Conservation (phyloP, 2,888 invertebrate genomes). For the Drosophila kanekoi region DNA sequence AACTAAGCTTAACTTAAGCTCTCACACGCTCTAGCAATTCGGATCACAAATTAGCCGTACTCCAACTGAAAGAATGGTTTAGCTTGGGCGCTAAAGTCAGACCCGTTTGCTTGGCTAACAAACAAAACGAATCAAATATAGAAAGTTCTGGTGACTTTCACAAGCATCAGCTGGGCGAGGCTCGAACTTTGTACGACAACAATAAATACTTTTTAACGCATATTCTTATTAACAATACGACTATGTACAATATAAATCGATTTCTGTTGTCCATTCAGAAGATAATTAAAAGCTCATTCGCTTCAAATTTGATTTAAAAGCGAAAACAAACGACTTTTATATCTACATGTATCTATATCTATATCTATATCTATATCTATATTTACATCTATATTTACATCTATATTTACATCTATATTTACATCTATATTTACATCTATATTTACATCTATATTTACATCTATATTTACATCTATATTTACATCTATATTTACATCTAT, state of each 20-base stretch:
- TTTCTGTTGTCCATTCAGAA: background rate
- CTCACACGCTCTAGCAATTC: no score
- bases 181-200: background rate
- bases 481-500: no score
- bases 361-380: background rate
- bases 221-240: background rate
- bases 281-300: no score
- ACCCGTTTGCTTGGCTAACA: slow-evolving; percentile 53
- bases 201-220: background rate
- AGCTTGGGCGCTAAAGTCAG: slow-evolving; percentile 32
- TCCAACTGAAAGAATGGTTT: slow-evolving; percentile 52
- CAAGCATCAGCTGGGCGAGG: background rate
- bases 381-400: background rate
- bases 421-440: no score
- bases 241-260: background rate
- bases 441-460: no score
- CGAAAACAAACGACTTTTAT: no score
- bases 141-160: background rate
- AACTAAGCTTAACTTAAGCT: background rate
- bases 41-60: slow-evolving; percentile 28
- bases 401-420: background rate
- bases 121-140: no score
- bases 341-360: background rate
- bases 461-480: no score
- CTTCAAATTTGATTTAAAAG: no score